phyloP scores from a whole-genome alignment of 2,797 vertebrate species.

The Capromys pilorides region DNA sequence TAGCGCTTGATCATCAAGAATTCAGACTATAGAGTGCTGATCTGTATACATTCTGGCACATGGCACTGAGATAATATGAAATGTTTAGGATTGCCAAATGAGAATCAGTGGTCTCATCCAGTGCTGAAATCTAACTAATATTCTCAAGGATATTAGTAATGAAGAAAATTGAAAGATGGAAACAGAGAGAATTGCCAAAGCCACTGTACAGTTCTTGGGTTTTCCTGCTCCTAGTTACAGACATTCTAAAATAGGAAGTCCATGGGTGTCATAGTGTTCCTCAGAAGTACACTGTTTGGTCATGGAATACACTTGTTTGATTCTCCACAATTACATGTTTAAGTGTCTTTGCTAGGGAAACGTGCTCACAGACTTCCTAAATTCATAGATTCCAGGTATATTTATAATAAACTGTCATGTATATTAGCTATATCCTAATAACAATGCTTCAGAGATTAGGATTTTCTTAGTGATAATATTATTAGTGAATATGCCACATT shows the following conservation, averaged over 20 bases:
- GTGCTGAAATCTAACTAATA: background rate
- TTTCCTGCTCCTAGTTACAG: background rate
- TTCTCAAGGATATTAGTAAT: background rate
- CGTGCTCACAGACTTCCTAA: background rate
- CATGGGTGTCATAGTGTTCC: background rate
- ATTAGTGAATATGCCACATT: background rate
- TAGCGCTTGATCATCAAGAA: background rate
- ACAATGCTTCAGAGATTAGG: background rate
- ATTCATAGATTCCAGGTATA: background rate
- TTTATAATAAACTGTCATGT: background rate
- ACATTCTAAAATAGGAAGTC: background rate
- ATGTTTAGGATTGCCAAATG: background rate
- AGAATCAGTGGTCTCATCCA: background rate
- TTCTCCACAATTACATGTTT: background rate
- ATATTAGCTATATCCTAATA: background rate
- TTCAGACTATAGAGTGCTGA: background rate
- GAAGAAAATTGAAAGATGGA: background rate
- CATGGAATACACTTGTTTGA: background rate
- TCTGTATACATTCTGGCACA: background rate
- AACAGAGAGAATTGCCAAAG: background rate
- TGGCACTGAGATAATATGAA: background rate
- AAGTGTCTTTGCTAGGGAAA: background rate
- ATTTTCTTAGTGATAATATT: background rate
- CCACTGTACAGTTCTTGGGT: fast-evolving
- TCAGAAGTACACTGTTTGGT: background rate